Conservation (phyloP, 2,113 vertebrate genomes). For the Leptobrachium ailaonicum region DNA sequence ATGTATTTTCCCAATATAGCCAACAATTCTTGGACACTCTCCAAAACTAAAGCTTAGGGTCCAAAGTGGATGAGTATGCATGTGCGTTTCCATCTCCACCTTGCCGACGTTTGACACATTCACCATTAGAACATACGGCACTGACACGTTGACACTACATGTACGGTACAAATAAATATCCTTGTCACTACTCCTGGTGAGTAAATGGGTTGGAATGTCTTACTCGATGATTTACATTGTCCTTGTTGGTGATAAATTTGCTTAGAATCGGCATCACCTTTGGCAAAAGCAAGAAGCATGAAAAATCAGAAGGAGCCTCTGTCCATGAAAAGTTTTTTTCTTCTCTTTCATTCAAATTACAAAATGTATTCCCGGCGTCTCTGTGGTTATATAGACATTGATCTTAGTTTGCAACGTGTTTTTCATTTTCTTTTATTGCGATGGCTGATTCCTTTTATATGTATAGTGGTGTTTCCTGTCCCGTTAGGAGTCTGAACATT, state of each 20-base stretch:
- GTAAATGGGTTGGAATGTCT: conserved; percentile 56
- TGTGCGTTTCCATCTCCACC: conserved; percentile 17
- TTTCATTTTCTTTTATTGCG: conserved; percentile 37
- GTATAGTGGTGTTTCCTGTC: conserved; percentile 96
- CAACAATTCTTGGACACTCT: conserved; percentile 1
- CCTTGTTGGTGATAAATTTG: conserved; percentile 55
- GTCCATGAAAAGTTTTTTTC: conserved; percentile 48
- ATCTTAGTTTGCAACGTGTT: conserved; percentile 10
- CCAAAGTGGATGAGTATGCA: neutral
- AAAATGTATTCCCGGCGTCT: conserved; percentile 50
- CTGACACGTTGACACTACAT: conserved; percentile 65
- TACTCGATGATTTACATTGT: conserved; percentile 56
- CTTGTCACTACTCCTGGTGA: conserved; percentile 52
- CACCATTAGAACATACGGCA: conserved; percentile 58
- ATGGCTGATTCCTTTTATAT: conserved; percentile 71
- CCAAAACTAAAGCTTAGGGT: neutral
- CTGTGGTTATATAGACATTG: conserved; percentile 45
- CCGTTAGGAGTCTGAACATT: conserved; percentile 98
- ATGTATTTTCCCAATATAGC: conserved; percentile 3
- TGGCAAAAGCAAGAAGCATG: conserved; percentile 55
- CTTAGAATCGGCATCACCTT: conserved; percentile 56
- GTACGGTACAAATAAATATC: conserved; percentile 71
- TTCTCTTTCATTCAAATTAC: conserved; percentile 59
- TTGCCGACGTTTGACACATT: conserved; percentile 43
- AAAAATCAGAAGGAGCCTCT: conserved; percentile 57